Evolutionary conservation across 1,140 invertebrate species (phyloP), one percentile per base, ranked within the genome.

Genomic region (Reticulitermes speratus): DNA sequence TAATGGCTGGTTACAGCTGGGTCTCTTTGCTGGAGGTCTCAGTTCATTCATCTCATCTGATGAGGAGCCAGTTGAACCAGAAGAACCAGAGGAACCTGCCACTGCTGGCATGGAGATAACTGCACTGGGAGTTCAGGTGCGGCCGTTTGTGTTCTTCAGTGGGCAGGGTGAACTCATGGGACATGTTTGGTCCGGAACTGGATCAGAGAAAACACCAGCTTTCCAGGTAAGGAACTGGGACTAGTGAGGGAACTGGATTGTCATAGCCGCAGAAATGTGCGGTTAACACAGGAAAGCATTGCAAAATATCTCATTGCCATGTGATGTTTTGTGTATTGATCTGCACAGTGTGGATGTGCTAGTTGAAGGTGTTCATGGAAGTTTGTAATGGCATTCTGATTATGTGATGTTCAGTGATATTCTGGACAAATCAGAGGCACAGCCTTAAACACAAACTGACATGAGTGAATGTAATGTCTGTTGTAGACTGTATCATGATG

Each of bases 121-220:
- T 2, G 91, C 98, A 2, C 91, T 97, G 83, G 96, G 95, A 30
- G 94, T 96, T 0, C 93, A 96, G 86, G 90, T 98, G 19, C 91
- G 97, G 84, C 97, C 97, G 0, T 96, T 97, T 87, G 92, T 96
- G 25, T 98, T 98, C 89, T 98, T 98, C 90, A 93, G 92, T 6
- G 96, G 97, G 0, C 95, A 97, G 89, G 93, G 95, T 1, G 96
- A 97, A 89, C 91, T 98, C 0, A 97, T 98, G 97, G 94, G 96
- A 0, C 96, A 97, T 88, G 95, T 98, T 9, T 98, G 97, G 96
- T 95, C 95, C 1, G 96, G 96, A 1, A 96, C 95, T 8, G 96
- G 94, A 5, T 96, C 96, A 1, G 96, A 97, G 84, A 93, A 95
- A 82, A 97, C 96, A 0, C 94, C 96, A 0, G 97, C 96, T 12